Evolutionary conservation across 2,888 invertebrate genomes (phyloP), one percentile per base, ranked within the genome.

Genomic region (Epsilonema sp.): DNA sequence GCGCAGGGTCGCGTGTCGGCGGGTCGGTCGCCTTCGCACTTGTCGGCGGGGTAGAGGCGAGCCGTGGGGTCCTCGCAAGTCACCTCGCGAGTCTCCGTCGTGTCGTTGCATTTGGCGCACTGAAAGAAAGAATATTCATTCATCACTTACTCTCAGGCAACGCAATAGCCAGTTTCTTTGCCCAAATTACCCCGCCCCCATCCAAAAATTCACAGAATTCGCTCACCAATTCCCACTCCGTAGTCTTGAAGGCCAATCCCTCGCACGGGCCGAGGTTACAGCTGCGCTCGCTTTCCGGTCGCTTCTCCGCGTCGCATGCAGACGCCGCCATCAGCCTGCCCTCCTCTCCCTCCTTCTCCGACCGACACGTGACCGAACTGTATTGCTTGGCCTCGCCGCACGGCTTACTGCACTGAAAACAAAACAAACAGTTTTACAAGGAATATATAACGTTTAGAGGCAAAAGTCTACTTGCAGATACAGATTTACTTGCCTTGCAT

Each of bases 161-260:
- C n/a, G n/a, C n/a, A n/a, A n/a, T n/a, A n/a, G n/a, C n/a, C n/a
- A n/a, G n/a, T n/a, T n/a, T n/a, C n/a, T n/a, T n/a, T n/a, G n/a
- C n/a, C n/a, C n/a, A n/a, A n/a, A n/a, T n/a, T n/a, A n/a, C n/a
- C n/a, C n/a, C n/a, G n/a, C n/a, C n/a, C n/a, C n/a, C n/a, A n/a
- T n/a, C n/a, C n/a, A n/a, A n/a, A n/a, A n/a, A n/a, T n/a, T n/a
- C n/a, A n/a, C n/a, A n/a, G n/a, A n/a, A n/a, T n/a, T n/a, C n/a
- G n/a, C 76, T 76, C 70, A 89, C 89, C 56, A 85, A 83, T 55
- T 76, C 76, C 89, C 89, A 90, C 38, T 79, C 77, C 0, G 84
- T 78, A 5, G 78, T 69, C 45, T 86, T 76, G 86, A 87, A 90
- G 64, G 87, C 87, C 11, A 86, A 78, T 3, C 87, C 89, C 49